A percentile compares a stretch with the other conserved stretches of the same genome.
Conservation (phyloP, 2,888 invertebrate species). For the Hypsopygia costalis region DNA sequence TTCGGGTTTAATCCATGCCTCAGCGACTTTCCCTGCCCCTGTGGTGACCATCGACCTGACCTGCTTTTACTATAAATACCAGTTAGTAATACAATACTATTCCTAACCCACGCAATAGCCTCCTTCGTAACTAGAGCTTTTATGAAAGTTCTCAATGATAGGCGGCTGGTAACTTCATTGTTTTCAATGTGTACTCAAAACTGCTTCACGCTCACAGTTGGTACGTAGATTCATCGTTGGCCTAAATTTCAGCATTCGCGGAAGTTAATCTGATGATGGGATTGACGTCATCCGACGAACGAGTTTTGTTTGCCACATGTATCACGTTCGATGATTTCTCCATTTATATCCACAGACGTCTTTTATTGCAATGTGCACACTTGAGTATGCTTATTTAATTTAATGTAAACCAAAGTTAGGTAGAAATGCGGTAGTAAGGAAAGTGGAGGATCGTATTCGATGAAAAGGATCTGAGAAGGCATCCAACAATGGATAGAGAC, state of each 20-base stretch:
- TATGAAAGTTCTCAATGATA: conserved; percentile 9
- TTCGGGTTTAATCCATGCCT: conserved; percentile 46
- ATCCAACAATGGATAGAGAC: no score
- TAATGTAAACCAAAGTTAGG: no score
- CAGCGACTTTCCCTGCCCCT: conserved; percentile 64
- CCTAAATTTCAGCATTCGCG: conserved; percentile 8
- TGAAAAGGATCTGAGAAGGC: no score
- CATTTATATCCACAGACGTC: no score
- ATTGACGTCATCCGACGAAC: conserved; percentile 9
- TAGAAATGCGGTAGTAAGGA: no score
- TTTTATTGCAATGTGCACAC: no score
- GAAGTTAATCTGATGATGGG: conserved; percentile 6
- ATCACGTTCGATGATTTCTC: conserved; percentile 4
- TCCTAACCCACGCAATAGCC: conserved; percentile 17
- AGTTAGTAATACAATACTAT: conserved; percentile 20
- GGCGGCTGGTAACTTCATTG: not conserved
- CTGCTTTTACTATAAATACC: conserved; percentile 58
- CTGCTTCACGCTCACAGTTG: no score
- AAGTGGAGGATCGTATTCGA: no score
- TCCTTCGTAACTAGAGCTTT: conserved; percentile 24
- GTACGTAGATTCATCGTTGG: not conserved
- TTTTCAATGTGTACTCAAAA: not conserved
- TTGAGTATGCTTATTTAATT: no score
- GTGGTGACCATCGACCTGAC: conserved; percentile 56
- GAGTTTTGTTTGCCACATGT: conserved; percentile 7